Conservation (phyloP, 1,140 invertebrate genomes). For the Neodiprion pinetum region DNA sequence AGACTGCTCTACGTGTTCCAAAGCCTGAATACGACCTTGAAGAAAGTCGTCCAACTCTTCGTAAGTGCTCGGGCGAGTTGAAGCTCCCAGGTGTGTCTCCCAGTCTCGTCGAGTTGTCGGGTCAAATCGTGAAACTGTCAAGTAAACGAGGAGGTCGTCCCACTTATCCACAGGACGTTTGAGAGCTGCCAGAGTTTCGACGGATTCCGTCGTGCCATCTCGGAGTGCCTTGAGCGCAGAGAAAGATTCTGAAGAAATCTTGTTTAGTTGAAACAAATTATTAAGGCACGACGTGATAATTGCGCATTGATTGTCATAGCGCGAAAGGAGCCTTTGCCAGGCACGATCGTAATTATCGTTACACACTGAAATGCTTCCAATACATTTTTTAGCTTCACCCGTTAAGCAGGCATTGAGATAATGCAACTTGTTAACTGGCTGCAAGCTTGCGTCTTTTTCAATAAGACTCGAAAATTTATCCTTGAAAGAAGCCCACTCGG, state of each 20-base stretch:
- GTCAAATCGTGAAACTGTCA: neutral
- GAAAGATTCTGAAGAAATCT: neutral
- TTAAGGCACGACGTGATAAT: constrained; percentile 6
- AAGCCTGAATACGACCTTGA: neutral
- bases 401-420: constrained; percentile 18
- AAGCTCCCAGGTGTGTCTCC: neutral
- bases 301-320: constrained; percentile 16
- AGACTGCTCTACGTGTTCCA: neutral
- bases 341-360: constrained; percentile 21
- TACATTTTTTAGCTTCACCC: constrained; percentile 17
- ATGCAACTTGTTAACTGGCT: constrained; percentile 2
- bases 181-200: constrained; percentile 7
- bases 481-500: constrained; percentile 22
- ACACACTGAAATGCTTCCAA: constrained; percentile 14
- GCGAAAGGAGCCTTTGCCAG: constrained; percentile 12
- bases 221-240: neutral
- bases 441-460: neutral
- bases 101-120: constrained; percentile 12
- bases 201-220: neutral
- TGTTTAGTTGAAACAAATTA: neutral
- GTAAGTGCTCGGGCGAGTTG: neutral
- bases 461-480: constrained; percentile 23
- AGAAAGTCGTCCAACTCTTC: neutral
- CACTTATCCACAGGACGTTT: constrained; percentile 10
- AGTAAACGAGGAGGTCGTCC: constrained; percentile 5